phyloP scores from a whole-genome alignment of 2,888 invertebrate species.

The Polydesmus complanatus region DNA sequence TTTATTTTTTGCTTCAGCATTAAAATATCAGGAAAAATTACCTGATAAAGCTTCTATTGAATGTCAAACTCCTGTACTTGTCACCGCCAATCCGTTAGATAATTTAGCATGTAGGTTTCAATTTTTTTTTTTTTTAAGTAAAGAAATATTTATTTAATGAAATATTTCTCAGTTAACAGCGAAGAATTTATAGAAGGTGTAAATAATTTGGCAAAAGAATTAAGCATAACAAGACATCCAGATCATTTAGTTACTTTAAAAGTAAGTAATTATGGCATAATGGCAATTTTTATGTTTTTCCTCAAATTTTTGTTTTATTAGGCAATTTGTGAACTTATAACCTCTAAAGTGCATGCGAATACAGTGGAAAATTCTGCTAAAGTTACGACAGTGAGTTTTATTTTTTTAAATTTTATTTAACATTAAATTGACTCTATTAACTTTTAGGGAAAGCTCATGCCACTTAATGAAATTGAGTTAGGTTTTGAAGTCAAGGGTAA shows the following conservation, averaged over 20 bases:
- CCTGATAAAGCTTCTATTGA: constrained; percentile 43
- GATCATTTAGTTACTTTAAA: constrained; percentile 61
- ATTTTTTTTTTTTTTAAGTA: constrained; percentile 15
- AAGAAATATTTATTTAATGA: constrained; percentile 4
- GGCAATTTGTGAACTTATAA: constrained; percentile 49
- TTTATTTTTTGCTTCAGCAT: constrained; percentile 25
- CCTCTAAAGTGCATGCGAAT: constrained; percentile 43
- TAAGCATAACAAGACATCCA: constrained; percentile 67
- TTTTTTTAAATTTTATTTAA: not conserved
- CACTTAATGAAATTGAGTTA: constrained; percentile 50
- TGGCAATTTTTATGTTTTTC: not conserved
- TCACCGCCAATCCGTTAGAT: constrained; percentile 59
- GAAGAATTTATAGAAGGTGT: constrained; percentile 72
- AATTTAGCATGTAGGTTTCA: constrained; percentile 16
- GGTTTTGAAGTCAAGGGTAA: constrained; percentile 48
- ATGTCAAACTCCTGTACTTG: constrained; percentile 51
- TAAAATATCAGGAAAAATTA: constrained; percentile 53
- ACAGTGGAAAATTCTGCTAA: constrained; percentile 42
- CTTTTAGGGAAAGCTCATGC: constrained; percentile 50
- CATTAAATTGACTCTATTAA: constrained; percentile 12
- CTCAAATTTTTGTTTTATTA: constrained; percentile 15
- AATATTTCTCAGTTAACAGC: constrained; percentile 49
- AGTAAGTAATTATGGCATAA: constrained; percentile 23
- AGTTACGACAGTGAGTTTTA: too few species aligned
- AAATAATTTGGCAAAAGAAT: constrained; percentile 55